Percentiles rank a stretch among this genome's conserved stretches.
Conservation (phyloP, 1,140 invertebrate species). For the Helicorthomorpha holstii region DNA sequence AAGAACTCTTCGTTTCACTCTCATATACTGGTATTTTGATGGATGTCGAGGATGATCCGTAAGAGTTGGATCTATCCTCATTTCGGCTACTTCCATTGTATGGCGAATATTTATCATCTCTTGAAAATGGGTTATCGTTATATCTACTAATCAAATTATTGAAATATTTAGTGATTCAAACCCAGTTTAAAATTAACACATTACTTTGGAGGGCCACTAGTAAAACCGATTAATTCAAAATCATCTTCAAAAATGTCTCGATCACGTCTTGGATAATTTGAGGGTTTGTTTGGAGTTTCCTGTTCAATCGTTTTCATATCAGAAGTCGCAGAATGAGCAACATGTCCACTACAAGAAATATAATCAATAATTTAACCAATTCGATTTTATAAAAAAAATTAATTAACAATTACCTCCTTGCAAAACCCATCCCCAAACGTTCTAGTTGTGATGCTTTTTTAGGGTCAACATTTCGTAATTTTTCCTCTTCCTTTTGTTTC, state of each 20-base stretch:
- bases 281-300: slow-evolving; percentile 34
- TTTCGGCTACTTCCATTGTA: background rate
- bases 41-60: too few relatives aligned
- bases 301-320: slow-evolving; percentile 91
- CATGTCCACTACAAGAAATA: background rate
- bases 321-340: slow-evolving; percentile 71
- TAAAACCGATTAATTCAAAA: slow-evolving; percentile 30
- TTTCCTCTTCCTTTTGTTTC: slow-evolving; percentile 59
- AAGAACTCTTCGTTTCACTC: background rate
- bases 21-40: too few relatives aligned
- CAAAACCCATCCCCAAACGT: slow-evolving; percentile 80
- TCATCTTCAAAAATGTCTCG: slow-evolving; percentile 28
- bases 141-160: background rate
- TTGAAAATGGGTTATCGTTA: slow-evolving; percentile 2
- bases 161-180: background rate
- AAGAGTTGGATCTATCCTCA: background rate
- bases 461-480: slow-evolving; percentile 57
- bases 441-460: slow-evolving; percentile 76
- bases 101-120: background rate
- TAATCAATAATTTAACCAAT: background rate
- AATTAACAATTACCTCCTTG: slow-evolving; percentile 31
- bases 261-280: slow-evolving; percentile 15
- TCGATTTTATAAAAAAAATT: slow-evolving; percentile 4
- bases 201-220: slow-evolving; percentile 23
- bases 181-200: background rate